Evolutionary conservation across 2,888 invertebrate species (phyloP).

Genomic region (Spatulosminthurus flaviceps): DNA sequence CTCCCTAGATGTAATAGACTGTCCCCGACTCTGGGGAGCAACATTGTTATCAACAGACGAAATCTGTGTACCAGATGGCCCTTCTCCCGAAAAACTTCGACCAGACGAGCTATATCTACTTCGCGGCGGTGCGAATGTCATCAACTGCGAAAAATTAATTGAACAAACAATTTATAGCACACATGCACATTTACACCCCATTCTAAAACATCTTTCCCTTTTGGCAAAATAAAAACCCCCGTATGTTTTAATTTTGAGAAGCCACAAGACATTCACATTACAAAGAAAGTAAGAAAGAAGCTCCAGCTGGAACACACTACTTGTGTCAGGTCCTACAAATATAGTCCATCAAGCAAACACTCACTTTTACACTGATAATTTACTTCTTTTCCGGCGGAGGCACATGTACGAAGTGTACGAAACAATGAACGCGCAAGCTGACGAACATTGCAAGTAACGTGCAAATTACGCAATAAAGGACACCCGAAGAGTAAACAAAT

Average conservation of each 20-base stretch:
- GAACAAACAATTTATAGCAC: too few species aligned
- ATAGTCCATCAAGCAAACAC: constrained; percentile 2
- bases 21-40: constrained; percentile 49
- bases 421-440: constrained; percentile 6
- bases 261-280: background rate
- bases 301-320: too few species aligned
- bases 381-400: background rate
- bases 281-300: background rate
- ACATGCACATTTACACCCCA: too few species aligned
- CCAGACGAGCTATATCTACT: constrained; percentile 59
- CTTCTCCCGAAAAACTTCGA: constrained; percentile 59
- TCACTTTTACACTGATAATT: background rate
- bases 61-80: constrained; percentile 30
- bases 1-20: constrained; percentile 60
- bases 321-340: background rate
- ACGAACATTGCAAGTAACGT: background rate
- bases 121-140: constrained; percentile 59
- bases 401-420: background rate
- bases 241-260: background rate
- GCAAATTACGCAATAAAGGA: constrained; percentile 16
- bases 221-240: background rate
- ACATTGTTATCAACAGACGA: constrained; percentile 33
- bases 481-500: background rate
- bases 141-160: constrained; percentile 46
- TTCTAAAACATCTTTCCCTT: too few species aligned